Base-by-base conservation (phyloP, 2,113 vertebrate species). In the Microcebus murinus region DNA sequence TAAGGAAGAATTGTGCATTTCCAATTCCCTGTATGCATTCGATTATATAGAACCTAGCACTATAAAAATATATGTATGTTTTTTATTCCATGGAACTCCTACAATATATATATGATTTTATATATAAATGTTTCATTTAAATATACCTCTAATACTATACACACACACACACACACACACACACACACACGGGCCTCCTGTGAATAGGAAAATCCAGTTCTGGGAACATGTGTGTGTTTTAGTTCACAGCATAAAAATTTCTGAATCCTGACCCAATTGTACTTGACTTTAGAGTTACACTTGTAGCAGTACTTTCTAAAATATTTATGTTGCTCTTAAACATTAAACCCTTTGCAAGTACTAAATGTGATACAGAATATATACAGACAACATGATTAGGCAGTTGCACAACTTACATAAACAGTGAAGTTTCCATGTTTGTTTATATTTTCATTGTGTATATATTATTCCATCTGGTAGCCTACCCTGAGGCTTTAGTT, bases 401-500 rank as follows among this genome's bases (percentile, higher is more conserved):
- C 42, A 90, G 29, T 85, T 95, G 65, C 59, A 39, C 1, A 52
- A 65, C 92, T 97, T 96, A 79, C 27, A 71, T 95, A 97, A 95
- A 84, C 80, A 88, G 83, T 87, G 14, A 82, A 50, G 57, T 94
- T 96, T 96, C 87, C 65, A n/a, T 83, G 83, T 90, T 73, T 95
- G 31, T 87, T 57, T 96, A 36, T 81, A 73, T 94, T 94, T 93
- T 77, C 93, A 73, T 93, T 42, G 39, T 92, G 79, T 95, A 59
- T 95, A 21, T 94, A 77, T 96, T 94, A 96, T 96, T 89, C 96
- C 96, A 96, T 96, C 97, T 95, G 96, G 87, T 96, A 92, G 84
- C 90, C 84, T 96, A 70, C 87, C 96, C 87, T 34, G 71, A 96
- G 92, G 97, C 90, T 92, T 97, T 74, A 27, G 96, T 97, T 97